Conservation (phyloP, 1,140 invertebrate species). For the Hirudo medicinalis region DNA sequence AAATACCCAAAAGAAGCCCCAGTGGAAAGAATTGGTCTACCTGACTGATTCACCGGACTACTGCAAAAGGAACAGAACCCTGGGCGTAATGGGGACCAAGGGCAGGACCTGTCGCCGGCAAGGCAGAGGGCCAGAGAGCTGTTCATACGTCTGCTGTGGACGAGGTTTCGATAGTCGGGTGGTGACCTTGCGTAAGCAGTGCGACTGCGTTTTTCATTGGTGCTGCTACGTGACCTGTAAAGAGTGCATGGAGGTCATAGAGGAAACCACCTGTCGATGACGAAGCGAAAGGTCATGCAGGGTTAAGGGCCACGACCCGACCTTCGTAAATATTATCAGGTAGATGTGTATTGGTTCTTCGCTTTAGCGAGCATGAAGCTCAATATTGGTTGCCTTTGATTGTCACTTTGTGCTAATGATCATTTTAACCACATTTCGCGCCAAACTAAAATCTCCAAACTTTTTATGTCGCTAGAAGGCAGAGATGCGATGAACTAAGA, state of each 20-base stretch:
- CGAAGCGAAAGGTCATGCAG: too few species aligned
- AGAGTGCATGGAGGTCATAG: slow-evolving; percentile 12
- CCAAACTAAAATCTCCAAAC: too few species aligned
- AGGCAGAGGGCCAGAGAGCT: slow-evolving; percentile 39
- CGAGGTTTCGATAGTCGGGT: slow-evolving; percentile 44
- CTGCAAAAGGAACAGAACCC: slow-evolving; percentile 48
- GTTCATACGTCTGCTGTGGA: slow-evolving; percentile 47
- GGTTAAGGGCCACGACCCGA: too few species aligned
- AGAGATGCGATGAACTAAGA: too few species aligned
- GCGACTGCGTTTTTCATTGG: slow-evolving; percentile 80
- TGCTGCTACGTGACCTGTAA: slow-evolving; percentile 72
- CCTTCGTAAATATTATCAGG: too few species aligned
- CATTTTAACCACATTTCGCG: too few species aligned
- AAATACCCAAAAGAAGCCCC: slow-evolving; percentile 51
- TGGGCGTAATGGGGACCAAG: slow-evolving; percentile 37
- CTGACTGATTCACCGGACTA: slow-evolving; percentile 79
- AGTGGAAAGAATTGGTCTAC: slow-evolving; percentile 76
- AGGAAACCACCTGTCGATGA: slow-evolving; percentile 15
- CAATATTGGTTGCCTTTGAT: too few species aligned
- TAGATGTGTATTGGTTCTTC: too few species aligned
- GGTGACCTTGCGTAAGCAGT: slow-evolving; percentile 60
- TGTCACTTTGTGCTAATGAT: too few species aligned
- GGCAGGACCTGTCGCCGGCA: slow-evolving; percentile 42
- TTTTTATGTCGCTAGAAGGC: too few species aligned
- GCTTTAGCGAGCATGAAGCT: too few species aligned